Base-by-base conservation (phyloP, 1,140 invertebrate species). In the Drosophila ercepeae region DNA sequence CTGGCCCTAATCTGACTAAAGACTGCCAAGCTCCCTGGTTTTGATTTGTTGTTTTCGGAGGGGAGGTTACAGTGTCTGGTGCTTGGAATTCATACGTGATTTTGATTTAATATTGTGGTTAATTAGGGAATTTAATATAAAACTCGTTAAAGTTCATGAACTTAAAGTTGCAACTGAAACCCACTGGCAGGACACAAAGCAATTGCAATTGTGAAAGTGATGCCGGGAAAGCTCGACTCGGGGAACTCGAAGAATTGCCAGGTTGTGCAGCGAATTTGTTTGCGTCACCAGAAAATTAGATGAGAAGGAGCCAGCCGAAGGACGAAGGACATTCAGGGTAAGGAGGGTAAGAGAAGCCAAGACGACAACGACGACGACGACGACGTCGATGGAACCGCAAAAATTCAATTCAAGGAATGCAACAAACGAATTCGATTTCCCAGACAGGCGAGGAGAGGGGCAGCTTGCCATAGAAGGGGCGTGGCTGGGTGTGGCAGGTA, bases 401-500 rank as follows among this genome's bases (percentile, higher is more conserved):
- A 68, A 75, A 78, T 83, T 60, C 79, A 75, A 84, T 83, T 84
- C 59, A 83, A 78, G 48, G 55, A 75, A 57, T 75, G 64, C 70
- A 84, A 54, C 69, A 65, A 51, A 39, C 72, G 52, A 74, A 64
- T 73, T 74, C 70, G 69, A 55, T 74, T 63, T 73, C 45, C 44
- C 49, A 61, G 69, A 48, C 57, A 72, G 68, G 34, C 51, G 67
- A 27, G 2, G 23, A 23, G 8, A 4, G 19, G 23, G 2, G 11
- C 4, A n/a, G 36, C 13, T 14, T 13, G 36, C n/a, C 36, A 39
- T 16, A 13, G 16, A 18, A 2, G 21, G 11, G 14, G 9, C 11
- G 7, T 2, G n/a, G 16, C 6, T 7, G 13, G 19, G 13, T 4
- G 13, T n/a, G 29, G 36, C n/a, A 13, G 36, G 36, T 39, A 6